These are phyloP conservation scores for Cervus canadensis DNA, from an alignment of 2,113 vertebrate species.

Conservation along the genomic window DNA sequence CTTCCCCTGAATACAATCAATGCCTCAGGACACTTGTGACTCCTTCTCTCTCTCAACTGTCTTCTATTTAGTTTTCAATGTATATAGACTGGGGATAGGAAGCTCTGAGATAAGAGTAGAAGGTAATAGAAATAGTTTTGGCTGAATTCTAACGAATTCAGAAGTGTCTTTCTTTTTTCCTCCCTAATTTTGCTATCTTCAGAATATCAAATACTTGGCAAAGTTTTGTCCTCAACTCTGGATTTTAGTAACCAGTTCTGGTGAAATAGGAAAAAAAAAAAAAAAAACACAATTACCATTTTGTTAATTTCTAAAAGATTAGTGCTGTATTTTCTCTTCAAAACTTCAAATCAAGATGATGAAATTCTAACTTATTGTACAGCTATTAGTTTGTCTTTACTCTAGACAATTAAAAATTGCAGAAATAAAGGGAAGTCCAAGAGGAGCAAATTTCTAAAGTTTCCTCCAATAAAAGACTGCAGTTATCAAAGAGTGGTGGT, in stretches of 20 bases:
- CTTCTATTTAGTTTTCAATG: neutral
- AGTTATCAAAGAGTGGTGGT: neutral
- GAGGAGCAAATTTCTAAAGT: neutral
- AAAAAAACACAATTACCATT: neutral
- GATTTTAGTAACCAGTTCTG: neutral
- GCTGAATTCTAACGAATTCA: neutral
- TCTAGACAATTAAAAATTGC: neutral
- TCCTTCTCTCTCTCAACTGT: neutral
- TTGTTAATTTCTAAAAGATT: neutral
- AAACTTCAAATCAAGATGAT: neutral
- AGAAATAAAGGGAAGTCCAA: neutral
- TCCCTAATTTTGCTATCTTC: neutral
- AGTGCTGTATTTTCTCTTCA: neutral
- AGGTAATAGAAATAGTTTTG: neutral
- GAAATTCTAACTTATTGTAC: neutral
- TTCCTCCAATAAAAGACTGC: neutral
- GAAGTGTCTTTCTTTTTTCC: neutral
- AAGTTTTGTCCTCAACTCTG: neutral
- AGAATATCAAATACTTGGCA: neutral
- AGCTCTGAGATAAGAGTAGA: neutral
- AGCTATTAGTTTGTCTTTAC: neutral
- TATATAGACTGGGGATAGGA: neutral
- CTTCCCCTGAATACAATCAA: neutral
- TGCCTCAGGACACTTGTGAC: neutral
- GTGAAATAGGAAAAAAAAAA: neutral